A percentile compares a stretch with the other conserved stretches of the same genome.
Evolutionary conservation across 2,113 vertebrate species (phyloP).

Genomic region (pig (Sus scrofa)): DNA sequence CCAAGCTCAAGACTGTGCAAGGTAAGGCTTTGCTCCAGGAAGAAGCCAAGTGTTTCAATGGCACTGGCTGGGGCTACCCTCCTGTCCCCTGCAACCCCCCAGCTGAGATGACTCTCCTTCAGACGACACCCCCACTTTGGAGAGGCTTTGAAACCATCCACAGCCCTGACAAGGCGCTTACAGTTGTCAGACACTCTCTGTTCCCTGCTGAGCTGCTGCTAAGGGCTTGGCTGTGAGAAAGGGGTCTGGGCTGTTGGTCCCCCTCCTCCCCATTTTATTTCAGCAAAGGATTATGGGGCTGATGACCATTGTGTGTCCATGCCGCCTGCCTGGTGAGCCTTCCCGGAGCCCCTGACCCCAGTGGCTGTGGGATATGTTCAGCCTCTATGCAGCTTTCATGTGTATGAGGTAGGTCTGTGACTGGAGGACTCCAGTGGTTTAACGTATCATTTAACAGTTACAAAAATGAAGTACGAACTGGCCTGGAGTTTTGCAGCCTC

Average conservation of each 20-base stretch:
- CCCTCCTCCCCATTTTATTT: not conserved
- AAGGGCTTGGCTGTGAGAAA: conserved; percentile 58
- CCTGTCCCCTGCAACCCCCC: not conserved
- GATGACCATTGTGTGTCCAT: not conserved
- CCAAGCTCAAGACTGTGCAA: conserved; percentile 81
- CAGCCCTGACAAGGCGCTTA: conserved; percentile 70
- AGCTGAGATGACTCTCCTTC: conserved; percentile 69
- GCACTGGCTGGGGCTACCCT: conserved; percentile 60
- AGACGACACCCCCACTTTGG: conserved; percentile 56
- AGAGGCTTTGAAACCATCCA: conserved; percentile 76
- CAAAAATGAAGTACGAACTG: not conserved
- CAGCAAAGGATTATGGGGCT: not conserved
- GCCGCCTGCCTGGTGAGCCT: not conserved
- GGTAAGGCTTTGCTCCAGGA: conserved; percentile 78
- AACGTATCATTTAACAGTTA: not conserved
- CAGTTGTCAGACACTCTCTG: conserved; percentile 52
- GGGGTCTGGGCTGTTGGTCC: not conserved
- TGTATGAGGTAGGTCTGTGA: not conserved
- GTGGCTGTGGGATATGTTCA: accelerated
- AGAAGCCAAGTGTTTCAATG: conserved; percentile 76
- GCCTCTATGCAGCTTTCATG: accelerated
- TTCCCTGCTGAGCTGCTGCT: conserved; percentile 46
- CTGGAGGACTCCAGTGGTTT: not conserved
- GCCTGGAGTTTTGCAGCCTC: not conserved
- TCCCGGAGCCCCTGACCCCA: accelerated